phyloP scores from a whole-genome alignment of 2,113 vertebrate species.

The Toxotes jaculatrix region DNA sequence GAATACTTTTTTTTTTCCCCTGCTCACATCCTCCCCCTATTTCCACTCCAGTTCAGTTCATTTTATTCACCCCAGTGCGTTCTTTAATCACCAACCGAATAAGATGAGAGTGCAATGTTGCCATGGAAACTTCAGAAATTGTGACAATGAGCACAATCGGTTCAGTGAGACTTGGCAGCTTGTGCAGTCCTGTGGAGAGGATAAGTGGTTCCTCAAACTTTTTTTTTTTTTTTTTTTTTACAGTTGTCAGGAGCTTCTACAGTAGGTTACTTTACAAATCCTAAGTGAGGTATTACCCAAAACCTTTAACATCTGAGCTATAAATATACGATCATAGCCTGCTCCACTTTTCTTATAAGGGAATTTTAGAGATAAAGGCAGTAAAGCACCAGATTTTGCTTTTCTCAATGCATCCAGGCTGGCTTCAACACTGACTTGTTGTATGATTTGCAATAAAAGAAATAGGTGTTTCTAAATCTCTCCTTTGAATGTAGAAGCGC shows the following conservation, averaged over 20 bases:
- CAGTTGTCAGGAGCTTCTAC: constrained; percentile 15
- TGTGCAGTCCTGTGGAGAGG: constrained; percentile 48
- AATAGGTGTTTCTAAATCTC: not conserved
- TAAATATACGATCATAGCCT: not conserved
- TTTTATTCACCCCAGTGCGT: constrained; percentile 59
- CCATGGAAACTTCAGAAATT: constrained; percentile 87
- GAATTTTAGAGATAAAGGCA: not conserved
- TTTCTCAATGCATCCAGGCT: not conserved
- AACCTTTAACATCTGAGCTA: not conserved
- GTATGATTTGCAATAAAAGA: not conserved
- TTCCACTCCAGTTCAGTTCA: constrained; percentile 55
- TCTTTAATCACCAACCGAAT: constrained; percentile 90
- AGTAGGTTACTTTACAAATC: not conserved
- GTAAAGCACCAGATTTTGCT: not conserved
- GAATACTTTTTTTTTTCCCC: not conserved
- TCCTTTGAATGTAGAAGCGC: not conserved
- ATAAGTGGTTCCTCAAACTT: constrained; percentile 52
- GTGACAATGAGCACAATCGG: constrained; percentile 87
- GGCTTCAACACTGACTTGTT: not conserved
- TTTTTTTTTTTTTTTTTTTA: constrained; percentile 9
- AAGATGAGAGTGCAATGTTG: constrained; percentile 87
- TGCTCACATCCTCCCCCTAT: constrained; percentile 2
- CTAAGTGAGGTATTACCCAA: not conserved
- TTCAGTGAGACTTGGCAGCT: constrained; percentile 77
- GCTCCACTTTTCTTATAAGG: not conserved